These are phyloP conservation scores for Parapristionchus giblindavisi DNA, from an alignment of 2,888 invertebrate species.

Conservation along the genomic window DNA sequence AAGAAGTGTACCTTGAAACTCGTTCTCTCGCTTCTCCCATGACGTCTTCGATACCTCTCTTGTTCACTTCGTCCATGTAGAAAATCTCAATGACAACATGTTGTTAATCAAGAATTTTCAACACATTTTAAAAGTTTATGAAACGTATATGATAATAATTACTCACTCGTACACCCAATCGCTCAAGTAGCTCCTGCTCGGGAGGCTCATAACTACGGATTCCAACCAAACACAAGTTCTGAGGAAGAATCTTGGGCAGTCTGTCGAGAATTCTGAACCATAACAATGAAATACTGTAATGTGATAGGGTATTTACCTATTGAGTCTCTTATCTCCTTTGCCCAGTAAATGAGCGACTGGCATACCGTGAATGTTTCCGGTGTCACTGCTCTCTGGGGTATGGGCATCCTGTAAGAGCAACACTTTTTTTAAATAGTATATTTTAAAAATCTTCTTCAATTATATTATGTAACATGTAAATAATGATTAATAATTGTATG, in stretches of 20 bases:
- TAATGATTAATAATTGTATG: too few species aligned
- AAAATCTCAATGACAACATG: constrained; percentile 40
- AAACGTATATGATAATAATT: neutral
- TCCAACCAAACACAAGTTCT: constrained; percentile 61
- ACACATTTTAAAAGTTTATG: neutral
- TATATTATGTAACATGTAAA: too few species aligned
- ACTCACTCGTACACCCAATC: constrained; percentile 56
- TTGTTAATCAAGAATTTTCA: neutral
- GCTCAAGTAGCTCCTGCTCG: constrained; percentile 61
- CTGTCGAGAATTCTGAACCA: constrained; percentile 42
- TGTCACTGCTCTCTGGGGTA: constrained; percentile 54
- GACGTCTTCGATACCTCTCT: constrained; percentile 56
- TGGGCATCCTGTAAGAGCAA: constrained; percentile 60
- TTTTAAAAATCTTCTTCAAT: too few species aligned
- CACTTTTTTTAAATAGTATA: too few species aligned
- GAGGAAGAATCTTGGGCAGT: constrained; percentile 56
- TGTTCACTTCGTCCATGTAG: constrained; percentile 59
- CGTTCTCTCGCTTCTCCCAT: constrained; percentile 60
- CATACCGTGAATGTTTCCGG: constrained; percentile 65
- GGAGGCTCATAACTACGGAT: constrained; percentile 60
- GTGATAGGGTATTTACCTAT: neutral
- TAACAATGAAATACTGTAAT: neutral
- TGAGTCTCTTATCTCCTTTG: constrained; percentile 54
- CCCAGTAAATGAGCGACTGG: constrained; percentile 65
- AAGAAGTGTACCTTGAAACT: constrained; percentile 46